Conservation (phyloP, 2,797 vertebrate species). For the Brachyalestes nurse region DNA sequence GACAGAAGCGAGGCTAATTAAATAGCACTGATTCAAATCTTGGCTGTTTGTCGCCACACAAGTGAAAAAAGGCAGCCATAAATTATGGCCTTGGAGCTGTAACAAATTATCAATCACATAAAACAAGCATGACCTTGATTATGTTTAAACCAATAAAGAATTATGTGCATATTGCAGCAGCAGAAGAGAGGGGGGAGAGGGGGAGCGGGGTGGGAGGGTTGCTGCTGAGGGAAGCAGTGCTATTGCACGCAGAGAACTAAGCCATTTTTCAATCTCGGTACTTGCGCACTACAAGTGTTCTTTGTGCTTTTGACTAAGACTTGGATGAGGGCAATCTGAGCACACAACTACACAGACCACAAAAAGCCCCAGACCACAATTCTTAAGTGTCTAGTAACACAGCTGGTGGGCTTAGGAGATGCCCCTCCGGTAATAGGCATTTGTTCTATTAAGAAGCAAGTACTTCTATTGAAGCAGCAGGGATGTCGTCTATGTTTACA, state of each 20-base stretch:
- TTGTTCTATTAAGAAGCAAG: conserved; percentile 9
- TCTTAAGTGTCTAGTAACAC: not conserved
- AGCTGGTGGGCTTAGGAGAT: not conserved
- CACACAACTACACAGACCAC: not conserved
- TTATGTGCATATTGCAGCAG: not conserved
- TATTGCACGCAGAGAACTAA: not conserved
- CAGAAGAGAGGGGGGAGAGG: not conserved
- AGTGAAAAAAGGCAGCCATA: not conserved
- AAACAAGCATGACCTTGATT: conserved; percentile 10
- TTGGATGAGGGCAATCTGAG: conserved; percentile 7
- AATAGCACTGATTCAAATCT: conserved; percentile 17
- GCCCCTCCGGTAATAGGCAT: not conserved
- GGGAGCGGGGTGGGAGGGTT: not conserved
- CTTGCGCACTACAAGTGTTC: not conserved
- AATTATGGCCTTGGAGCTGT: conserved; percentile 2
- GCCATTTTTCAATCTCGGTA: conserved; percentile 4
- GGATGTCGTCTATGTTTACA: not conserved
- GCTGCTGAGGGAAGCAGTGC: conserved; percentile 1
- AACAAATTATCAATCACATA: conserved; percentile 23
- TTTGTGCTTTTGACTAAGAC: conserved; percentile 3
- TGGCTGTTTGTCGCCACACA: not conserved
- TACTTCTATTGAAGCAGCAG: not conserved
- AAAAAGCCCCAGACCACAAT: not conserved
- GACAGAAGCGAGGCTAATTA: conserved; percentile 24
- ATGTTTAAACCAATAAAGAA: conserved; percentile 4